Conservation (phyloP, 2,888 invertebrate species). For the Drosophila maculinotata region DNA sequence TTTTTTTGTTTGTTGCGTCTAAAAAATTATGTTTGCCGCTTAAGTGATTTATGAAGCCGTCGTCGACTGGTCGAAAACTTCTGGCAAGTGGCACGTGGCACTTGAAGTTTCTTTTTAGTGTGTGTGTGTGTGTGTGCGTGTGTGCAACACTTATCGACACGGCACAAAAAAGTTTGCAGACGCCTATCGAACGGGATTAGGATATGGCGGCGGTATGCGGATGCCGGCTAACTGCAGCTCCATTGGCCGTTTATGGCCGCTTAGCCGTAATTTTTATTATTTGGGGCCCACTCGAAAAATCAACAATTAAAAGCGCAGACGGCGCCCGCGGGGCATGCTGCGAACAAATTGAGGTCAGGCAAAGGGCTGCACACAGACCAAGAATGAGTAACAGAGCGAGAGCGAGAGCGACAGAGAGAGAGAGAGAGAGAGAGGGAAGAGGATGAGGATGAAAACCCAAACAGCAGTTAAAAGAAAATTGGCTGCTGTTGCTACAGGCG, state of each 20-base stretch:
- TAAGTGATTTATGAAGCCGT: conserved; percentile 48
- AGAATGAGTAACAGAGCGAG: neutral
- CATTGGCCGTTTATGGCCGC: conserved; percentile 69
- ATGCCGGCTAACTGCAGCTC: conserved; percentile 58
- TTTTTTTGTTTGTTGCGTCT: conserved; percentile 1
- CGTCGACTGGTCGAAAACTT: conserved; percentile 30
- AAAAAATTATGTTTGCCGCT: conserved; percentile 31
- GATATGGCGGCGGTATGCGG: conserved; percentile 12
- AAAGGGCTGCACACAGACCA: conserved; percentile 29
- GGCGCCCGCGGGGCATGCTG: conserved; percentile 77
- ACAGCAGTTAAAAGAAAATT: conserved; percentile 80
- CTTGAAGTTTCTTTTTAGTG: conserved; percentile 16
- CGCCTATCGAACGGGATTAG: conserved; percentile 61
- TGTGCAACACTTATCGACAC: conserved; percentile 14
- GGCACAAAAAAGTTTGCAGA: conserved; percentile 69
- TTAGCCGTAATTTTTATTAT: conserved; percentile 78
- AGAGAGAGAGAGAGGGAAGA: neutral
- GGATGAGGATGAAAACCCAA: conserved; percentile 40
- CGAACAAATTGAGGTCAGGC: conserved; percentile 76
- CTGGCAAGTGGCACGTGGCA: conserved; percentile 31
- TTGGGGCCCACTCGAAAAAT: conserved; percentile 60
- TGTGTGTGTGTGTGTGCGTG: conserved; percentile 2
- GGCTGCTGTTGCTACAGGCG: conserved; percentile 68
- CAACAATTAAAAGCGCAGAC: conserved; percentile 79
- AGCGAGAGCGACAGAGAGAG: conserved; percentile 19